Evolutionary conservation across 64 coral and sea anemone genomes (phyloP), one percentile per base, ranked within the genome.

Genomic region (Stichodactyla helianthus): DNA sequence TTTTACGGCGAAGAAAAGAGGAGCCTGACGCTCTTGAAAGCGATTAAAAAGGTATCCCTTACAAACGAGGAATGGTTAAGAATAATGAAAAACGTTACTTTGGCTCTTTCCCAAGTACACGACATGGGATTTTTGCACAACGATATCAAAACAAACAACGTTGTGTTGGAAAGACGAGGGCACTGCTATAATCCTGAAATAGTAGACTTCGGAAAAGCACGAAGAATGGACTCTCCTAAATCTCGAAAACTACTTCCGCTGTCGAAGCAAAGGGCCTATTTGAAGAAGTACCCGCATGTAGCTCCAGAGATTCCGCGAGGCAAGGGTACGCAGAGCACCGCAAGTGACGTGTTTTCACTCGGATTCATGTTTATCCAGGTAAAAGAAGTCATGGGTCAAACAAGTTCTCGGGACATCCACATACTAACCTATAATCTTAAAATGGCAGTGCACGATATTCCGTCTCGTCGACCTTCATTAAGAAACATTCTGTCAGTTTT

Each of bases 91-190:
- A 19, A 84, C 11, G 22, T 88, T 10, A 76, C 86, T 11, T 35
- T 84, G n/a, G n/a, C n/a, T n/a, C n/a, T n/a, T n/a, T n/a, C n/a
- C n/a, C n/a, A n/a, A n/a, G n/a, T n/a, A n/a, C 91, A 93, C 19
- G 62, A 74, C 4, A 63, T 83, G 20, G 86, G 51, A 22, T 77
- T 93, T 77, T 67, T 88, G 70, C 91, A 93, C 74, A 93, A 93
- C 50, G 91, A 93, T 82, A 6, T 93, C 44, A 93, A 93, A 53
- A 52, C 52, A 10, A 93, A 86, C 62, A 88, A 93, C 63, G 84
- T 86, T 52, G 84, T 86, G 10, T 51, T 86, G 62, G 60, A 86
- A 61, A 70, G 52, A 26, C 59, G 31, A 6, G 51, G 59, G 10
- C 6, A 71, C 19, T 18, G 62, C 25, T 86, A 51, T 60, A 67